Percentiles rank a stretch among this genome's conserved stretches.
phyloP scores from a whole-genome alignment of 2,113 vertebrate species.

The Nansenia antarctica region DNA sequence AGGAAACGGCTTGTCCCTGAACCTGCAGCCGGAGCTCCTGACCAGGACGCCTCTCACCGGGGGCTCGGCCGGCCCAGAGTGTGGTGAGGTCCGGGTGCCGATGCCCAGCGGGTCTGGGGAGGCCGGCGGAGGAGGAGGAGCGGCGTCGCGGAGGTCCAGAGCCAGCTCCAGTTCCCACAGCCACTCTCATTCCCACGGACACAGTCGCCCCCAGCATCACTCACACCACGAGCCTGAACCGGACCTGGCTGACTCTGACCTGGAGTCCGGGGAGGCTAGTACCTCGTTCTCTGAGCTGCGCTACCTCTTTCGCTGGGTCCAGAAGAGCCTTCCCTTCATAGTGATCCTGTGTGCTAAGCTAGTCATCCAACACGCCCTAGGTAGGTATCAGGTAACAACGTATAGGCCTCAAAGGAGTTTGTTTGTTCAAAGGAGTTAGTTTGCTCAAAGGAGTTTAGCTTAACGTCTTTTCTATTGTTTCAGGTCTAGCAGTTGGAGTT shows the following conservation, averaged over 20 bases:
- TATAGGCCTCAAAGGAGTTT: background rate
- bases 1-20: constrained; percentile 65
- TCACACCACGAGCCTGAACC: constrained; percentile 58
- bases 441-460: background rate
- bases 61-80: constrained; percentile 54
- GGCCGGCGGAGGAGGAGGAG: constrained; percentile 51
- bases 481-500: constrained; percentile 93
- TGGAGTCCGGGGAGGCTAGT: constrained; percentile 79
- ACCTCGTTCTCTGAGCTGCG: constrained; percentile 86
- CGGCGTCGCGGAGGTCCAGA: constrained; percentile 69
- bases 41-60: constrained; percentile 54
- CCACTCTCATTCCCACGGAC: constrained; percentile 72
- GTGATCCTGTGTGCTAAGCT: constrained; percentile 89
- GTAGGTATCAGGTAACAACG: constrained; percentile 64
- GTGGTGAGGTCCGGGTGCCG: constrained; percentile 77
- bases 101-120: constrained; percentile 72
- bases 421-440: background rate
- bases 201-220: constrained; percentile 58
- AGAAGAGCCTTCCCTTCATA: constrained; percentile 93
- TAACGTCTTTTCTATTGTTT: constrained; percentile 10
- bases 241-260: constrained; percentile 62
- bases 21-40: constrained; percentile 69
- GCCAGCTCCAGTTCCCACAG: constrained; percentile 58
- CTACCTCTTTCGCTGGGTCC: constrained; percentile 87
- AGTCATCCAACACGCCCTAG: constrained; percentile 85